Conservation (phyloP, 2,113 vertebrate species). For the Sinocyclocheilus grahami region DNA sequence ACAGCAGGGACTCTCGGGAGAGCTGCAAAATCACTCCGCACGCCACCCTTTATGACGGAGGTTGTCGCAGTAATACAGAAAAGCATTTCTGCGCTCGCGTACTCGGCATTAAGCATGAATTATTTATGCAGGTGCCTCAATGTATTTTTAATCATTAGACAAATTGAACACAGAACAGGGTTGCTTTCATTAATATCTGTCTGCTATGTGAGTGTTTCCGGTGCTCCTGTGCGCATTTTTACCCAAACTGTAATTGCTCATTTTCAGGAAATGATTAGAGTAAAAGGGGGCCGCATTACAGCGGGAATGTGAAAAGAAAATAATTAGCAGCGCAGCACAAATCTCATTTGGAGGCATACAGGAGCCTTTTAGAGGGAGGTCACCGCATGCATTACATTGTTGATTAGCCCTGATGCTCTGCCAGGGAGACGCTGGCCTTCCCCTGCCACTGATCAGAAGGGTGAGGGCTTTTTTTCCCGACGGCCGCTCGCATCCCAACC, state of each 20-base stretch:
- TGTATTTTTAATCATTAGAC: conserved; percentile 66
- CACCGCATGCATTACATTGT: conserved; percentile 36
- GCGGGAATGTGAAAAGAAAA: conserved; percentile 60
- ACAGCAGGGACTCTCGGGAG: conserved; percentile 32
- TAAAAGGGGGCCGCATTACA: conserved; percentile 54
- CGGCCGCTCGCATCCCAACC: conserved; percentile 29
- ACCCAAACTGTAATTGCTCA: conserved; percentile 62
- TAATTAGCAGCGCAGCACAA: conserved; percentile 62
- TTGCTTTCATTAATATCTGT: conserved; percentile 60
- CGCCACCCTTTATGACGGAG: conserved; percentile 35
- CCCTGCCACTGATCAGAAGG: conserved; percentile 49
- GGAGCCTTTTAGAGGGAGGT: conserved; percentile 49
- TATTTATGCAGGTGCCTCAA: conserved; percentile 62
- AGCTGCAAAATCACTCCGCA: conserved; percentile 38
- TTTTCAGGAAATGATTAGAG: conserved; percentile 62
- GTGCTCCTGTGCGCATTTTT: conserved; percentile 54
- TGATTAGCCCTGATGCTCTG: conserved; percentile 56
- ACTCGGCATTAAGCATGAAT: conserved; percentile 57
- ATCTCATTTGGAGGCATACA: conserved; percentile 63
- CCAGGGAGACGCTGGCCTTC: conserved; percentile 34
- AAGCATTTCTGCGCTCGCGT: conserved; percentile 38
- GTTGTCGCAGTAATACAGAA: conserved; percentile 48
- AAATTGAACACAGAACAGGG: conserved; percentile 59
- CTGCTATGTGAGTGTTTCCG: conserved; percentile 52
- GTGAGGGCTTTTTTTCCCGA: conserved; percentile 19